A percentile compares a stretch with the other conserved stretches of the same genome.
These are phyloP conservation scores for Trypoxylon attenuatum DNA, from an alignment of 2,888 invertebrate genomes.

Conservation along the genomic window DNA sequence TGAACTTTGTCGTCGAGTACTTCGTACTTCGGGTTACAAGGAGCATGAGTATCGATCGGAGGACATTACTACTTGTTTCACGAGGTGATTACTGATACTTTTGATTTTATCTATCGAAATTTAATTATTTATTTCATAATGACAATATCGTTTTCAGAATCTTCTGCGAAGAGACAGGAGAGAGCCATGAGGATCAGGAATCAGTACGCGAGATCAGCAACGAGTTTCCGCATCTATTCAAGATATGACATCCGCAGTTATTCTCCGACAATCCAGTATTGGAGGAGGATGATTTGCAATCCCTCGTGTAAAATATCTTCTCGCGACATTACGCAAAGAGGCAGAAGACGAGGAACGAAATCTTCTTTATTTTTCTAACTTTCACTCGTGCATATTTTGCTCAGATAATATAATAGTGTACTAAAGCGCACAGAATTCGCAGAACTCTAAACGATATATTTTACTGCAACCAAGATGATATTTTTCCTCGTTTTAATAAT, in stretches of 20 bases:
- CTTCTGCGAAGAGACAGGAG: conserved; percentile 87
- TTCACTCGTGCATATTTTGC: conserved; percentile 34
- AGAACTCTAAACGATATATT: conserved; percentile 22
- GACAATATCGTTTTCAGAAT: conserved; percentile 76
- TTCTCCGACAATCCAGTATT: conserved; percentile 60
- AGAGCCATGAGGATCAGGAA: conserved; percentile 85
- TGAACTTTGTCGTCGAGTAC: conserved; percentile 85
- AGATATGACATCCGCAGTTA: conserved; percentile 68
- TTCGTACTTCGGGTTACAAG: conserved; percentile 87
- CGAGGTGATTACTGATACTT: conserved; percentile 72
- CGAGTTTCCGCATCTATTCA: conserved; percentile 84
- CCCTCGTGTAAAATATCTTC: conserved; percentile 59
- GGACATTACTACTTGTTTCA: conserved; percentile 89
- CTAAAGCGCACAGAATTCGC: conserved; percentile 42
- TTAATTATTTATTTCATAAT: neutral
- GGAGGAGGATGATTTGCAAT: conserved; percentile 68
- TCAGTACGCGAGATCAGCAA: conserved; percentile 88
- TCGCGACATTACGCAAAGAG: neutral
- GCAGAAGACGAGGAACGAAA: conserved; percentile 12
- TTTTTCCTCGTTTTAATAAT: conserved; percentile 32
- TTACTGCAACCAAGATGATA: conserved; percentile 26
- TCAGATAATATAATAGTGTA: conserved; percentile 32
- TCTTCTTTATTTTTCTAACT: conserved; percentile 42
- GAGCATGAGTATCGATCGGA: conserved; percentile 87
- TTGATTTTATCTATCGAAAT: neutral